Evolutionary conservation across 1,140 invertebrate genomes (phyloP).

Genomic region (Pissodes strobi): DNA sequence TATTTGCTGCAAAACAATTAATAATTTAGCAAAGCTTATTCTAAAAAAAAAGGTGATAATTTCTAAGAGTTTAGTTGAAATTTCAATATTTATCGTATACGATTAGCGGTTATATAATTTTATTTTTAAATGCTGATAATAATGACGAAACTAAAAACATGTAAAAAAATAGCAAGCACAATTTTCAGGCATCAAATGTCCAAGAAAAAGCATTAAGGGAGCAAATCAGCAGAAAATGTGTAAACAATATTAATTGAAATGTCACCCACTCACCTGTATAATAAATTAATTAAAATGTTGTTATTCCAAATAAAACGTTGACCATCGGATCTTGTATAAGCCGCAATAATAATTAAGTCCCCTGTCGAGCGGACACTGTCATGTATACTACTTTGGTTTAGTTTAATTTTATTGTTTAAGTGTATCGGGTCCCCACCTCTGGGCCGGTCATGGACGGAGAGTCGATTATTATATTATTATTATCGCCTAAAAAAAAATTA

Average conservation of each 20-base stretch:
- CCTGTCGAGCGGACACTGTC: neutral
- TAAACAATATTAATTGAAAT: neutral
- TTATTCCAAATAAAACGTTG: neutral
- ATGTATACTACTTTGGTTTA: slow-evolving; percentile 16
- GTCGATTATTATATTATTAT: no score
- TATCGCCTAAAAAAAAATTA: no score
- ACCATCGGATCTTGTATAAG: neutral
- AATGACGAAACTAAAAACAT: no score
- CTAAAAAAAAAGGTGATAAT: no score
- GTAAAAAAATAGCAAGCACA: no score
- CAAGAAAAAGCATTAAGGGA: neutral
- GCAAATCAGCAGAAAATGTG: neutral
- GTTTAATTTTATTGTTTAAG: slow-evolving; percentile 28
- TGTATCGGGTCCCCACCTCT: slow-evolving; percentile 18
- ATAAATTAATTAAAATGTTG: neutral
- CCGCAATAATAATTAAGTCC: neutral
- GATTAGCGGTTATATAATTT: no score
- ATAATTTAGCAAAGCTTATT: no score
- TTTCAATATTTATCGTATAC: no score
- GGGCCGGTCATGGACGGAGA: neutral
- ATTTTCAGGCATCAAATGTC: no score
- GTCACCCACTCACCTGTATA: neutral
- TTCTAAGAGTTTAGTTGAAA: no score
- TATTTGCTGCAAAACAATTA: no score
- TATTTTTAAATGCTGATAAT: no score